Percentiles rank a stretch among this genome's conserved stretches.
phyloP scores from a whole-genome alignment of 2,113 vertebrate genomes.

The Anas platyrhynchos region DNA sequence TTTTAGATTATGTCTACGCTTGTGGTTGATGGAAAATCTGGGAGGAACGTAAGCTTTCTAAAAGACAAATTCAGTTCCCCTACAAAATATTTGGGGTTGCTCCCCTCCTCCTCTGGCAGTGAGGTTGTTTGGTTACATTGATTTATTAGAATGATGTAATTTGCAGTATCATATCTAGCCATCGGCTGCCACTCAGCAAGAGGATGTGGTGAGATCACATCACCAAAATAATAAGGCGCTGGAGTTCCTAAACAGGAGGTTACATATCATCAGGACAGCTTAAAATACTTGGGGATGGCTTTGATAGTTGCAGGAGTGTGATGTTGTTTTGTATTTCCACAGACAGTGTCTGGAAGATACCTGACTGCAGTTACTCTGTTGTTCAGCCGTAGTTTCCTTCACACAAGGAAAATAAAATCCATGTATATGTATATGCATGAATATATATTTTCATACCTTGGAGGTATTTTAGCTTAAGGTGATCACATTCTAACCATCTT shows the following conservation, averaged over 20 bases:
- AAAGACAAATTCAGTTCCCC: not conserved
- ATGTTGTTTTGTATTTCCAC: not conserved
- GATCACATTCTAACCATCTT: not conserved
- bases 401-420: not conserved
- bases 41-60: not conserved
- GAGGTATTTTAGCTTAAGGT: not conserved
- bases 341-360: not conserved
- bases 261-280: not conserved
- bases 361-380: not conserved
- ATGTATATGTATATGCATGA: not conserved
- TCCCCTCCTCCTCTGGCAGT: not conserved
- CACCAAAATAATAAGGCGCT: not conserved
- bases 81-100: constrained; percentile 6
- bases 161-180: not conserved
- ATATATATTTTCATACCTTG: not conserved
- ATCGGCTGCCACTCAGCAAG: not conserved
- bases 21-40: constrained; percentile 25
- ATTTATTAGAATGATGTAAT: constrained; percentile 9
- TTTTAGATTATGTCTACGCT: constrained; percentile 33
- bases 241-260: not conserved
- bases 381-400: not conserved
- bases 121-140: not conserved
- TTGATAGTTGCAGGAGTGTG: not conserved
- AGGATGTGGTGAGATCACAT: constrained; percentile 22
- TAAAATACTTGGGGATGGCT: not conserved